Conservation (phyloP, 64 coral and sea anemone species). For the Stichodactyla mertensii region DNA sequence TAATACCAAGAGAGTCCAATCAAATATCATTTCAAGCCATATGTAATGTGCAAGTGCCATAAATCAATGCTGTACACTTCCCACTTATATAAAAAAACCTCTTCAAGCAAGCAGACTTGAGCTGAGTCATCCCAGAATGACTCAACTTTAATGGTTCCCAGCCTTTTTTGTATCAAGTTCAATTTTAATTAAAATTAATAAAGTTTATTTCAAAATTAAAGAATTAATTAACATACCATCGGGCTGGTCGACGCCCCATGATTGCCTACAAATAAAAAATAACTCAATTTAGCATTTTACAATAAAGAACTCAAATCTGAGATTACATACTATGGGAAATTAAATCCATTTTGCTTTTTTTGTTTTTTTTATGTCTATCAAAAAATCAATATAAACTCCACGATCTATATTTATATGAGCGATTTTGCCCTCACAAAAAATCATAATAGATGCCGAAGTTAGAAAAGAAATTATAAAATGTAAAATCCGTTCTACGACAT, state of each 20-base stretch:
- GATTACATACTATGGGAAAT: too few relatives aligned
- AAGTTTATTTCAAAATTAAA: not conserved
- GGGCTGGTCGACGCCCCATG: conserved; percentile 94
- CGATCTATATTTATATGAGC: too few relatives aligned
- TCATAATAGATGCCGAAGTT: not conserved
- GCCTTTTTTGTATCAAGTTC: not conserved
- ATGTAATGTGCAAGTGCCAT: too few relatives aligned
- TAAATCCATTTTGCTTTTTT: too few relatives aligned
- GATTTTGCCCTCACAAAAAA: not conserved
- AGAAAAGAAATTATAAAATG: not conserved
- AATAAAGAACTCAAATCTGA: too few relatives aligned
- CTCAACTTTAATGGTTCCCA: not conserved
- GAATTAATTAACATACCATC: conserved; percentile 60
- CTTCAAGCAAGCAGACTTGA: not conserved
- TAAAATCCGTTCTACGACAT: not conserved
- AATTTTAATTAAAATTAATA: not conserved
- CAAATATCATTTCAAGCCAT: too few relatives aligned
- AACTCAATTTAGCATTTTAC: too few relatives aligned
- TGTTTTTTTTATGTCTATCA: too few relatives aligned
- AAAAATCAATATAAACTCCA: too few relatives aligned
- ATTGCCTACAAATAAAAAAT: conserved; percentile 52
- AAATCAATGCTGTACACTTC: too few relatives aligned
- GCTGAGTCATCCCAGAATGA: not conserved
- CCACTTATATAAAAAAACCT: too few relatives aligned
- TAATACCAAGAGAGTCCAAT: too few relatives aligned